phyloP scores from a whole-genome alignment of 2,113 vertebrate species.

The Petrocephalus zakoni region DNA sequence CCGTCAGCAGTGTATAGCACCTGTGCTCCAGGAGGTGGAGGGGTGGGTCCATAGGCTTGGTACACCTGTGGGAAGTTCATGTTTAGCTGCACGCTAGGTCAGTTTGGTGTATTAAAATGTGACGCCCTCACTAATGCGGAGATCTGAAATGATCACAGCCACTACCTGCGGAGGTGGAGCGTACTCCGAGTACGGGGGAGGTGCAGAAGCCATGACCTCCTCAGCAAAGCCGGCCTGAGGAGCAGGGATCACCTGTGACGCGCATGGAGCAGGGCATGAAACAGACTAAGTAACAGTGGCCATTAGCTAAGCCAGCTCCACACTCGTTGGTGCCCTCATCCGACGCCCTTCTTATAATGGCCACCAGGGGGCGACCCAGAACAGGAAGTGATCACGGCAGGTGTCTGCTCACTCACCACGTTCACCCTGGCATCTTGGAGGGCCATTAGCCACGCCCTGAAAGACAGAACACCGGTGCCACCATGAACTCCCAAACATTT shows the following conservation, averaged over 20 bases:
- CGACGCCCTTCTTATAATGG: not conserved
- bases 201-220: slow-evolving; percentile 56
- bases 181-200: slow-evolving; percentile 61
- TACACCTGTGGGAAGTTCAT: slow-evolving; percentile 46
- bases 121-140: not conserved
- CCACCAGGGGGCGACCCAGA: not conserved
- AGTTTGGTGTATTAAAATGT: not conserved
- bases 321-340: not conserved
- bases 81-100: not conserved
- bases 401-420: slow-evolving; percentile 46
- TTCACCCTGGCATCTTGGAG: slow-evolving; percentile 65
- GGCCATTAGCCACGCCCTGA: slow-evolving; percentile 66
- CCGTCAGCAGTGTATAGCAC: slow-evolving; percentile 57
- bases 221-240: slow-evolving; percentile 53
- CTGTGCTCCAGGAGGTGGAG: slow-evolving; percentile 50
- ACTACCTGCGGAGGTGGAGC: slow-evolving; percentile 55
- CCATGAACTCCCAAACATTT: not conserved
- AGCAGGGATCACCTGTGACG: slow-evolving; percentile 46
- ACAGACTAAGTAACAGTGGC: not conserved
- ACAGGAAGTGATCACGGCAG: not conserved
- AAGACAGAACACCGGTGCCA: slow-evolving; percentile 22
- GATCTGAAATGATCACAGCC: not conserved
- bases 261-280: not conserved
- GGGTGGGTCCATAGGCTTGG: slow-evolving; percentile 46
- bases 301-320: not conserved